Evolutionary conservation across 1,140 invertebrate species (phyloP), one percentile per base, ranked within the genome.

Genomic region (Zaprionus inermis): DNA sequence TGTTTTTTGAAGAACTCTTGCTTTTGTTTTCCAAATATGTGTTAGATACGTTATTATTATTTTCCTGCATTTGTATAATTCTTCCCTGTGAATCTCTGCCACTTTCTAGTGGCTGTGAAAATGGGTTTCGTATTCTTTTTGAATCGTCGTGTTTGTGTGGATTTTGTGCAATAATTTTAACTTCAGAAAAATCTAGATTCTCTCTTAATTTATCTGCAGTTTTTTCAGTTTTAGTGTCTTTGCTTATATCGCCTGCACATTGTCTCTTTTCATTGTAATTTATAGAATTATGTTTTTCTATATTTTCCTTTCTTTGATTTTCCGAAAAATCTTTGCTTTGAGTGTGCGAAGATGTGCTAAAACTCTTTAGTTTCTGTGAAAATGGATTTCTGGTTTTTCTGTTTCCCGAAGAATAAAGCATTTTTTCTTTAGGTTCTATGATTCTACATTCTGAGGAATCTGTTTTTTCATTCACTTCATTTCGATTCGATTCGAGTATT

Each of bases 361-460:
- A 5, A 11, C 1, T 22, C 9, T 22, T 3, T 1, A 49, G 9
- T 12, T 49, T 10, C 12, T 49, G 10, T 11, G 18, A 22, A 49
- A 20, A 22, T 0, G 44, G 18, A 11, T 20, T 49, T 49, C 18
- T 49, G 18, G 16, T 12, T 12, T 49, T 49, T 11, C 44, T n/a
- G 18, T 11, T 49, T 11, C 10, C 9, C 0, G 3, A 12, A 5
- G 16, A 12, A 41, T 16, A 3, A 0, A 0, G n/a, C 2, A 2
- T 16, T 12, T 49, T 3, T 20, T 49, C 10, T 18, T 46, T 16
- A 2, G n/a, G 2, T 18, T 46, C 41, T 10, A 10, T 18, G 41
- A 6, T 20, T 10, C 2, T n/a, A 46, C 4, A 18, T 9, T 9
- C 9, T 46, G 9, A 46, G 10, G 16, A 10, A 49, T 49, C 3